A percentile compares a stretch with the other conserved stretches of the same genome.
Evolutionary conservation across 2,797 vertebrate species (phyloP).

Genomic region (Pempheris klunzingeri): DNA sequence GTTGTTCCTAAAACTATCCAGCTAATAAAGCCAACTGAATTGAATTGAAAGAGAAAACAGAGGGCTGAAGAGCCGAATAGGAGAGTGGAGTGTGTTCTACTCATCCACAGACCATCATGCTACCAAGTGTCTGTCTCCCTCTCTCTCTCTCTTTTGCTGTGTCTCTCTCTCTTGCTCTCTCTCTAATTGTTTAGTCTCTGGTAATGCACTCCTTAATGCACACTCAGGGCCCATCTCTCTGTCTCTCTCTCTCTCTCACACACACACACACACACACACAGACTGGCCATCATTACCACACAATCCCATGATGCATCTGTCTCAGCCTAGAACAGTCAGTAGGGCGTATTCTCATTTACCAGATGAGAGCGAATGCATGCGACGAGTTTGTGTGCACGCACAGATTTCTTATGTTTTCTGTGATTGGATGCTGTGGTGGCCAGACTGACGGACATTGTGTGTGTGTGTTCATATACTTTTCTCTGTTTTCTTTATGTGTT

Average conservation of each 20-base stretch:
- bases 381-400: conserved; percentile 9
- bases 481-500: background rate
- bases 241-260: too few species aligned
- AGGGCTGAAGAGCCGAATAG: background rate
- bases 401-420: background rate
- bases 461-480: background rate
- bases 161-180: conserved; percentile 21
- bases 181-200: conserved; percentile 58
- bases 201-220: conserved; percentile 72
- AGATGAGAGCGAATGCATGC: conserved; percentile 12
- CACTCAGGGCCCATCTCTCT: conserved; percentile 8
- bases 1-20: too few species aligned
- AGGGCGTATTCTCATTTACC: conserved; percentile 66
- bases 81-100: background rate
- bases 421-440: conserved; percentile 9
- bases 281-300: conserved; percentile 56
- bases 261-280: conserved; percentile 25
- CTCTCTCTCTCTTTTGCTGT: too few species aligned
- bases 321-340: conserved; percentile 33
- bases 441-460: background rate
- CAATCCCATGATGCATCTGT: conserved; percentile 80
- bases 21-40: too few species aligned
- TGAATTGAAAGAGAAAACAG: background rate
- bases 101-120: too few species aligned
- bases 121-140: too few species aligned